A percentile compares a stretch with the other conserved stretches of the same genome.
phyloP scores from a whole-genome alignment of 2,797 vertebrate genomes.

The Anolis apletophallus region DNA sequence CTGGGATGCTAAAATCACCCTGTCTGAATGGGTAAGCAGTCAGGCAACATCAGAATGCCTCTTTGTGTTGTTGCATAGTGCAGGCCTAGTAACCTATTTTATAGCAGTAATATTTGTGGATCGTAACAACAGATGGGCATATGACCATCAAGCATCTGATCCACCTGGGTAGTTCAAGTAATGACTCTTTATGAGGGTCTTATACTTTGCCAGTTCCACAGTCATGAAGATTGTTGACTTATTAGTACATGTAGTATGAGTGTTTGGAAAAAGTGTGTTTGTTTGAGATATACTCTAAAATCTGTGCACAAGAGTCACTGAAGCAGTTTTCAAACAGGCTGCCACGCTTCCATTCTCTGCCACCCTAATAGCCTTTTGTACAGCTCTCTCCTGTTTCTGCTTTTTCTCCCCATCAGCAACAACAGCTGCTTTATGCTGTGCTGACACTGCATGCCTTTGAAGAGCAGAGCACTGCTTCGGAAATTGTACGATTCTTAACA shows the following conservation, averaged over 20 bases:
- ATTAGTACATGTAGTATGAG: neutral
- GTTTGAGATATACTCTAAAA: conserved; percentile 9
- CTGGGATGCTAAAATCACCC: no score
- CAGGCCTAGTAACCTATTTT: no score
- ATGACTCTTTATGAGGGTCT: neutral
- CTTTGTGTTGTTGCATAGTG: no score
- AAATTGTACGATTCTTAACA: conserved; percentile 28
- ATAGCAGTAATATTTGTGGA: no score
- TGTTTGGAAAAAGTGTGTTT: conserved; percentile 7
- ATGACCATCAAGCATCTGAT: neutral
- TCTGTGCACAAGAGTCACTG: neutral
- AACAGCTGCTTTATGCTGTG: conserved; percentile 47
- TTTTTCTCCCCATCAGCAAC: conserved; percentile 11
- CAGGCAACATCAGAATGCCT: no score
- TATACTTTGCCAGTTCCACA: neutral
- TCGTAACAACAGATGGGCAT: neutral
- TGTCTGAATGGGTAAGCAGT: no score
- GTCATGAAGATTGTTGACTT: neutral
- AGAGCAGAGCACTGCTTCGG: conserved; percentile 52
- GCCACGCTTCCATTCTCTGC: neutral
- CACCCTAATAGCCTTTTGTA: conserved; percentile 12
- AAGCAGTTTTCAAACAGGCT: neutral
- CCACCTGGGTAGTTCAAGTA: neutral
- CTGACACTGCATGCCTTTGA: conserved; percentile 39
- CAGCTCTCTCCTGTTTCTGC: conserved; percentile 14